These are phyloP conservation scores for Centropyge bicolor DNA, from an alignment of 2,797 vertebrate genomes.

Conservation along the genomic window DNA sequence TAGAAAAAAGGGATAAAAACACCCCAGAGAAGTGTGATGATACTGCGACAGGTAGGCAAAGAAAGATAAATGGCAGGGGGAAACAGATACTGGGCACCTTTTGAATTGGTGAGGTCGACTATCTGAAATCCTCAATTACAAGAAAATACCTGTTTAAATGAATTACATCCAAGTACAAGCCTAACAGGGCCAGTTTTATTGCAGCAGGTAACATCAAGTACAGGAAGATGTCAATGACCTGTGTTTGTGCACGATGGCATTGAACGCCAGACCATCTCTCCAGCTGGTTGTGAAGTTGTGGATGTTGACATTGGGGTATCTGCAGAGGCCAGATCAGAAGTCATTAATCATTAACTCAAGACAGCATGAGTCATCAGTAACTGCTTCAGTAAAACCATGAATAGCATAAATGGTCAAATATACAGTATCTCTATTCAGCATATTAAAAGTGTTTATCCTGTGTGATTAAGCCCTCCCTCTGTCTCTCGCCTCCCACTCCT, in stretches of 20 bases:
- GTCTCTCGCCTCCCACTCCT: neutral
- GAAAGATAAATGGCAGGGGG: neutral
- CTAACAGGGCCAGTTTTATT: conserved; percentile 9
- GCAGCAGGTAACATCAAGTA: conserved; percentile 14
- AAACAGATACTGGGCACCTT: conserved; percentile 13
- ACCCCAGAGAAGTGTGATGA: conserved; percentile 47
- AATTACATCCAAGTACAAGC: neutral
- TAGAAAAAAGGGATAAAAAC: conserved; percentile 53
- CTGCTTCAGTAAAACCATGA: neutral
- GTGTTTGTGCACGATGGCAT: conserved; percentile 96
- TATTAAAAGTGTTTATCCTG: conserved; percentile 14
- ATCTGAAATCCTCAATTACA: conserved; percentile 23
- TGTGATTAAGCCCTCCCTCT: conserved; percentile 1
- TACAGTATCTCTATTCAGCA: neutral
- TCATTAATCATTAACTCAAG: conserved; percentile 71
- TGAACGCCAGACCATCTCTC: conserved; percentile 96
- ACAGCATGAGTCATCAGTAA: conserved; percentile 19
- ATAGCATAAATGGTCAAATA: conserved; percentile 9
- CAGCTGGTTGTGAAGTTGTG: conserved; percentile 98
- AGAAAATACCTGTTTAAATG: neutral
- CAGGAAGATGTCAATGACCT: conserved; percentile 84
- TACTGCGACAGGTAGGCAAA: conserved; percentile 29
- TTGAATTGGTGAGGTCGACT: conserved; percentile 15
- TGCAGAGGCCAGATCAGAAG: conserved; percentile 71
- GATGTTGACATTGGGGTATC: conserved; percentile 95